Evolutionary conservation across 2,888 invertebrate genomes (phyloP), one percentile per base, ranked within the genome.

Genomic region (Stramonita haemastoma): DNA sequence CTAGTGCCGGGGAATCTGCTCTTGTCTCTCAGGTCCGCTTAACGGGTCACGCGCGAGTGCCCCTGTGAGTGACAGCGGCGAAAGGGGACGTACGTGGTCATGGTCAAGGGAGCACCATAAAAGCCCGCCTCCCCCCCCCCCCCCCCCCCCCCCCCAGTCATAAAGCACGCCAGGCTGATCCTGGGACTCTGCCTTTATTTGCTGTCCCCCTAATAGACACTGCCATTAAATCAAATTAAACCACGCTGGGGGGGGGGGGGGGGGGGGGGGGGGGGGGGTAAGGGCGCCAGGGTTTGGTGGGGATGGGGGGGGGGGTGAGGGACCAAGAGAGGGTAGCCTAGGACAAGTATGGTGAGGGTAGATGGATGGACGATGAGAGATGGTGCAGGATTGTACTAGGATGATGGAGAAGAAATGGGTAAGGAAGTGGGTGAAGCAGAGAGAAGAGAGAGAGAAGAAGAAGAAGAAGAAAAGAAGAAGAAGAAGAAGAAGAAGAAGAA

Each of bases 101-200:
- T n/a, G 66, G 73, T 73, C 73, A 73, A n/a, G n/a, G n/a, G n/a
- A 73, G n/a, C n/a, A n/a, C 73, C 8, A 70, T 70, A 70, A 70
- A 70, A 26, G 70, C 60, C 70, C 70, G 19, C 26, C 26, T n/a
- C n/a, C n/a, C n/a, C n/a, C n/a, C n/a, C n/a, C n/a, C n/a, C n/a
- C n/a, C n/a, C n/a, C n/a, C n/a, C n/a, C n/a, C n/a, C n/a, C 13
- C 13, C n/a, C n/a, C n/a, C n/a, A 73, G 26, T 73, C 73, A 73
- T 73, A 29, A 73, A 29, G 22, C 66, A 66, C 66, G 66, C 66
- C 19, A 19, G 19, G n/a, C 73, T 26, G 6, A 11, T 13, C n/a
- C 13, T 26, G 22, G 8, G 11, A 73, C n/a, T n/a, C 1, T n/a
- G 73, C 29, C 4, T 8, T 29, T 73, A 73, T 5, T 11, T n/a